Percentiles rank a stretch among this genome's conserved stretches.
Conservation (phyloP, 2,797 vertebrate genomes). For the Euphonia xanthogaster region DNA sequence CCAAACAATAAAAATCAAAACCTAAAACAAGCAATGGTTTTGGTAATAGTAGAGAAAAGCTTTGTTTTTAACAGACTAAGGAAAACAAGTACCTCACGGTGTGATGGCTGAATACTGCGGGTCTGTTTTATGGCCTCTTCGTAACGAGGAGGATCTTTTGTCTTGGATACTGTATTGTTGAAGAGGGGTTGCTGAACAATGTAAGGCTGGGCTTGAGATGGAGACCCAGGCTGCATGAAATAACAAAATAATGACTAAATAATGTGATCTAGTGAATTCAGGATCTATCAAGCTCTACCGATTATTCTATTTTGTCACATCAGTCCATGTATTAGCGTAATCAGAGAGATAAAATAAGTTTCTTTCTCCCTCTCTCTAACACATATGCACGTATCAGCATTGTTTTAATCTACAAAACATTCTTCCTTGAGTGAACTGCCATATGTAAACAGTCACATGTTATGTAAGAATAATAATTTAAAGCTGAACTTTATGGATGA, state of each 20-base stretch:
- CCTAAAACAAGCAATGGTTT: background rate
- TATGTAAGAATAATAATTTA: background rate
- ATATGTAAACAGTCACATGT: background rate
- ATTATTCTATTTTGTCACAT: background rate
- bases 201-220: conserved; percentile 75
- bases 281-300: background rate
- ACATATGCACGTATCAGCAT: background rate
- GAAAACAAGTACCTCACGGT: conserved; percentile 66
- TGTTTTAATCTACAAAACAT: background rate
- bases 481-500: background rate
- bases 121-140: conserved; percentile 97
- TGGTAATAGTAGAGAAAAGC: background rate
- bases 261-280: background rate
- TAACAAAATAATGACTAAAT: background rate
- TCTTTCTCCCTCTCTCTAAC: background rate
- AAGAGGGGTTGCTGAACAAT: conserved; percentile 78
- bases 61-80: background rate
- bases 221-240: conserved; percentile 73
- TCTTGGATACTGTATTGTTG: conserved; percentile 79
- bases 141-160: conserved; percentile 93
- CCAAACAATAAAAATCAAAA: background rate
- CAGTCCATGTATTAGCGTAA: background rate
- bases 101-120: conserved; percentile 76
- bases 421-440: background rate
- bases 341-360: background rate